Conservation (phyloP, 2,113 vertebrate species). For the Myocastor coypus region DNA sequence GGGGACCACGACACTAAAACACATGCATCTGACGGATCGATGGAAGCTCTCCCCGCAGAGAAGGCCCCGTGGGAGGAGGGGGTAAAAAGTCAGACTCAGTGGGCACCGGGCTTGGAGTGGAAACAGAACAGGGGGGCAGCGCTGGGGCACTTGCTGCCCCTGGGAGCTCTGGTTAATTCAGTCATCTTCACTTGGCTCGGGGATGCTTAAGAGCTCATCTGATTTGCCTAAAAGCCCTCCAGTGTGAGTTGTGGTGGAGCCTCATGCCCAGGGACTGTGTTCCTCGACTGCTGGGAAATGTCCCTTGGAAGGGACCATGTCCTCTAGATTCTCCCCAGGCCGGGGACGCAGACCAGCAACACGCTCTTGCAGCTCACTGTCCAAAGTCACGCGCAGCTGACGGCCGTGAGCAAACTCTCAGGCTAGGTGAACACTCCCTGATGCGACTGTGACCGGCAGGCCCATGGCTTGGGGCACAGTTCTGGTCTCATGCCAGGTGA, state of each 20-base stretch:
- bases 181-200: background rate
- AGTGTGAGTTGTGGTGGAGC: background rate
- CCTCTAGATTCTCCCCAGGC: conserved; percentile 41
- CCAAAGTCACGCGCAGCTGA: conserved; percentile 58
- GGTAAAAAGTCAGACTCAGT: background rate
- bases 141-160: background rate
- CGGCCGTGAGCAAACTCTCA: background rate
- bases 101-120: background rate
- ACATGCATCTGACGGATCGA: background rate
- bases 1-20: conserved; percentile 4
- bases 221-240: conserved; percentile 66
- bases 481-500: background rate
- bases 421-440: background rate
- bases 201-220: conserved; percentile 3
- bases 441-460: fast-evolving
- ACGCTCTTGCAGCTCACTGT: background rate
- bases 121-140: background rate
- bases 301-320: background rate
- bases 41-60: background rate
- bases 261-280: background rate
- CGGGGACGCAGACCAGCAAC: conserved; percentile 39
- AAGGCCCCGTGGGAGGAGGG: background rate
- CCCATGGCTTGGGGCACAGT: fast-evolving
- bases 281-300: conserved; percentile 17
- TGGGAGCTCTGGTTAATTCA: conserved; percentile 44